These are phyloP conservation scores for Gallinago stenura DNA, from an alignment of 2,797 vertebrate species.

Conservation along the genomic window DNA sequence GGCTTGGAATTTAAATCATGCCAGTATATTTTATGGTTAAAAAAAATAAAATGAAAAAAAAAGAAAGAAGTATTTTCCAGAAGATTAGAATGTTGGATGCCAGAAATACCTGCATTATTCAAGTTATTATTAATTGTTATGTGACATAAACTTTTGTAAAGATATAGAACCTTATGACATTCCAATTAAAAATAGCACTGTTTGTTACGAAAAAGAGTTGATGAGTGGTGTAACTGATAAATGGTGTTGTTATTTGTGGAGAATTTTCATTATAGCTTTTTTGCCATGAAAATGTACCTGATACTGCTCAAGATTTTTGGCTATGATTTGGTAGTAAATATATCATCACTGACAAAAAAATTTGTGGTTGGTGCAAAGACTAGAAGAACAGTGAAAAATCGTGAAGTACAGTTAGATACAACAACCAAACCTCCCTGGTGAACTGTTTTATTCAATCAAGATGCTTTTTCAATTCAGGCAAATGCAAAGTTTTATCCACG, in stretches of 20 bases:
- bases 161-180: slow-evolving; percentile 3
- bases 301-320: not conserved
- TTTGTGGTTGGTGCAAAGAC: not conserved
- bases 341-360: not conserved
- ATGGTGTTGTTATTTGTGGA: not conserved
- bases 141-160: not conserved
- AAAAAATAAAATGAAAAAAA: not conserved
- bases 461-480: not conserved
- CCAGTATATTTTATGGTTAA: not conserved
- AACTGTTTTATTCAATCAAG: not conserved
- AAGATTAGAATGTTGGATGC: not conserved
- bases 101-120: not conserved
- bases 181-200: slow-evolving; percentile 1
- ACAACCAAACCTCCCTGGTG: not conserved
- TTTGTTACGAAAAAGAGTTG: not conserved
- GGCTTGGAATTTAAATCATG: not conserved
- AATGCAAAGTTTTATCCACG: not conserved
- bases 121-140: not conserved
- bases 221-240: not conserved
- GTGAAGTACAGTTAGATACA: not conserved
- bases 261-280: not conserved
- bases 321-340: not conserved
- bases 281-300: not conserved
- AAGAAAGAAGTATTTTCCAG: not conserved
- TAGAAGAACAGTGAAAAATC: not conserved